A percentile compares a stretch with the other conserved stretches of the same genome.
phyloP scores from a whole-genome alignment of 2,797 vertebrate genomes.

The Hozukius guyotensis region DNA sequence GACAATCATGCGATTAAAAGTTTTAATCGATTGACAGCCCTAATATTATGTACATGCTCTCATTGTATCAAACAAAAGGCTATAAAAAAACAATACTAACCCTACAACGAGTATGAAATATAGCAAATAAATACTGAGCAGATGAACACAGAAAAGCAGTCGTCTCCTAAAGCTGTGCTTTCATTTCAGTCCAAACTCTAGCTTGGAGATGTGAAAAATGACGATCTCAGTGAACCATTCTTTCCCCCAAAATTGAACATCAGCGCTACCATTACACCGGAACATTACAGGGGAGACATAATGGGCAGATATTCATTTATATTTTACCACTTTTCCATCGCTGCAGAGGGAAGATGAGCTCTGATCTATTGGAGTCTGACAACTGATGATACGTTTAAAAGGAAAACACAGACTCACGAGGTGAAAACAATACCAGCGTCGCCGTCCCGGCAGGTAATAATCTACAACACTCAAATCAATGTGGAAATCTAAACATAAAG shows the following conservation, averaged over 20 bases:
- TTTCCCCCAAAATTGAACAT: not conserved
- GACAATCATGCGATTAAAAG: no score
- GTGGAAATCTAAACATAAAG: not conserved
- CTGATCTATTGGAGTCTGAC: not conserved
- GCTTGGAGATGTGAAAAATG: not conserved
- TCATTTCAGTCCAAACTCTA: not conserved
- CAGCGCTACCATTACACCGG: not conserved
- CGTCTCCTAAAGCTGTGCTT: not conserved
- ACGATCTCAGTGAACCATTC: not conserved
- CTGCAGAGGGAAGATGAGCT: not conserved
- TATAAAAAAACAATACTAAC: not conserved
- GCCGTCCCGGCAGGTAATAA: not conserved
- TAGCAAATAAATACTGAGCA: not conserved
- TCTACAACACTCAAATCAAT: not conserved
- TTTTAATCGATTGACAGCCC: no score
- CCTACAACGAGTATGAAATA: not conserved
- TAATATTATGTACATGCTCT: not conserved
- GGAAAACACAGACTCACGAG: not conserved
- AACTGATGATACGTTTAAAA: not conserved
- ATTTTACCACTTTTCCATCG: not conserved
- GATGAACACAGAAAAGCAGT: not conserved
- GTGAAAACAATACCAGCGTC: not conserved
- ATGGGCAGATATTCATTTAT: slow-evolving; percentile 1
- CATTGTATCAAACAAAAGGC: not conserved
- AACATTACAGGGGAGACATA: not conserved